Evolutionary conservation across 2,888 invertebrate genomes (phyloP).

Genomic region (Plusia festucae): DNA sequence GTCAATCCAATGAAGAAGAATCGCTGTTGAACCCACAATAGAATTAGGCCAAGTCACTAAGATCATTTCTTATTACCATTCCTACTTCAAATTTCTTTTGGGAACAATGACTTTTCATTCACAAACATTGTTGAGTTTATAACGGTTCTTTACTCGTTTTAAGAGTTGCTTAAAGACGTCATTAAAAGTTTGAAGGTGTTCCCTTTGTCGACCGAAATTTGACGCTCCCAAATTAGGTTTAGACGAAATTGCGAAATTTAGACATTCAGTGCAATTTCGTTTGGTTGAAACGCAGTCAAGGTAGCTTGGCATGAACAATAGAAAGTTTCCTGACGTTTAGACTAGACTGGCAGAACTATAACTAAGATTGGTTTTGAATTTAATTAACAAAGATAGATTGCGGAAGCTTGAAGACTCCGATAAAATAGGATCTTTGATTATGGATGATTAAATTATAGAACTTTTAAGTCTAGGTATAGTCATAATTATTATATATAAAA

Average conservation of each 20-base stretch:
- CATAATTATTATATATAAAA: too few species aligned
- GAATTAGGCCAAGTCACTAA: neutral
- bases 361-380: neutral
- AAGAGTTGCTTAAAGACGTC: neutral
- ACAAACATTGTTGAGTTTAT: conserved; percentile 2
- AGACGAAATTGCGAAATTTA: neutral
- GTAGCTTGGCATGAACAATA: neutral
- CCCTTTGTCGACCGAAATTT: neutral
- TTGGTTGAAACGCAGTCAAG: neutral
- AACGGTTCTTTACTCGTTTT: neutral
- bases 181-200: neutral
- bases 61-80: neutral
- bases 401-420: neutral
- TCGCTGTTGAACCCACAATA: neutral
- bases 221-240: neutral
- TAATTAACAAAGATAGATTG: neutral
- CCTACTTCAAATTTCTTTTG: conserved; percentile 5
- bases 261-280: neutral
- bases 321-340: neutral
- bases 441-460: too few species aligned
- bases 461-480: too few species aligned
- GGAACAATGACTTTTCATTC: neutral
- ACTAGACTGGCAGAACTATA: conserved; percentile 1
- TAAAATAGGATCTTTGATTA: neutral
- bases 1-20: neutral